Evolutionary conservation across 1,140 invertebrate genomes (phyloP), one percentile per base, ranked within the genome.

Genomic region (Dermatophagoides farinae): DNA sequence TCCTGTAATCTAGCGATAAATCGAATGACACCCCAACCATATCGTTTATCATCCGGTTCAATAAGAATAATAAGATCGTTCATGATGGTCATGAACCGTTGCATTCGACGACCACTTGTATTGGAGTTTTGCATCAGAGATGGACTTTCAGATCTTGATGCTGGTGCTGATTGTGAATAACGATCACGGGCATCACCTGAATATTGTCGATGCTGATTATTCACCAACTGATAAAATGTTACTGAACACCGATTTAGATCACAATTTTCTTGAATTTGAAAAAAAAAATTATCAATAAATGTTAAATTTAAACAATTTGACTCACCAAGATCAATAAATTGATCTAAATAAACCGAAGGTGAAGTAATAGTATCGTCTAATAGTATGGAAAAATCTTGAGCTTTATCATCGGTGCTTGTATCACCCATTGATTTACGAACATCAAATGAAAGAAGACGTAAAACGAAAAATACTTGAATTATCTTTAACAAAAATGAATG

Each of bases 1-100:
- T 82, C 79, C 75, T 81, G 65, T 18, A 80, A 67, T 61, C 77
- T 73, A 46, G 78, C 78, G 14, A 93, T 90, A 67, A 97, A 83
- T 72, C 93, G 91, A 0, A 90, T 90, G 0, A 97, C 85, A 8
- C 91, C 93, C 90, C 91, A 97, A 0, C 95, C 95, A 22, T 97
- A 74, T 55, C 85, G 79, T 67, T 85, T 83, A 8, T 82, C 81
- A 68, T 97, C 92, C 0, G 95, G 93, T 71, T 98, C 92, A 0
- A 97, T 92, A 1, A 99, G 76, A 57, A 98, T 93, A 51, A 98
- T 75, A 71, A 98, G 95, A 20, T 91, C 77, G 6, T 83, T 79
- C 70, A 97, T 92, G 44, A 97, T 93, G 0, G 96, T 93, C 22
- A 98, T 74, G 72, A 97, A 98, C 18, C 92, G 75, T 16, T 88